A percentile compares a stretch with the other conserved stretches of the same genome.
phyloP scores from a whole-genome alignment of 2,797 vertebrate species.

The Loris lydekkerianus region DNA sequence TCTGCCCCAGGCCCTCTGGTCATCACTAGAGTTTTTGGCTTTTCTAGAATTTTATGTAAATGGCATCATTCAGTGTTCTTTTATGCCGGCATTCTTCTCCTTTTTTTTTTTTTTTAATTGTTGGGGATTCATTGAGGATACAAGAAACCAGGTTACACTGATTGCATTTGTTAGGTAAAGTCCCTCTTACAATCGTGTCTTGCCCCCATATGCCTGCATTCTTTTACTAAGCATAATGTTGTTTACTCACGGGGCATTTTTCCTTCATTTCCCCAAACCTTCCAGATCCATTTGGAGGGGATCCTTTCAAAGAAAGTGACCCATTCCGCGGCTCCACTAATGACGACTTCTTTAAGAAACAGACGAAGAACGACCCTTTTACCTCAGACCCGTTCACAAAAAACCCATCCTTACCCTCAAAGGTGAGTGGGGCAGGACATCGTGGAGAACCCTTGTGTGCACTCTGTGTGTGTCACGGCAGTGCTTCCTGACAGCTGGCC shows the following conservation, averaged over 20 bases:
- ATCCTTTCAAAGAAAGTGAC: constrained; percentile 91
- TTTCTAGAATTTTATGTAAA: not conserved
- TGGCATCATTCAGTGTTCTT: not conserved
- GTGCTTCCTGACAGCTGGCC: too few species aligned
- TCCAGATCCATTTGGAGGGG: constrained; percentile 90
- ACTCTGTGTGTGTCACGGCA: rapidly evolving
- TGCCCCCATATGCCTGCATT: not conserved
- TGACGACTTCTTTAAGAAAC: constrained; percentile 97
- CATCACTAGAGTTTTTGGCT: not conserved
- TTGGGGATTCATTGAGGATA: too few species aligned
- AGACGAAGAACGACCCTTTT: constrained; percentile 94
- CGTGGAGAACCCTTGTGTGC: rapidly evolving
- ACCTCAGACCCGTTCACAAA: constrained; percentile 95
- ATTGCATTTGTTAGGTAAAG: too few species aligned
- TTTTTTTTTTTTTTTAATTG: too few species aligned
- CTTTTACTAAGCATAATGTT: not conserved
- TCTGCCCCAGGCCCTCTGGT: not conserved
- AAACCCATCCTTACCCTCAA: constrained; percentile 92
- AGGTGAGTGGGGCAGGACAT: constrained; percentile 89
- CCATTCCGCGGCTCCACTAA: constrained; percentile 94
- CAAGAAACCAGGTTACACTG: too few species aligned
- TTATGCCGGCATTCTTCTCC: not conserved
- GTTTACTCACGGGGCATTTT: not conserved
- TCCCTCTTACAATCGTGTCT: too few species aligned
- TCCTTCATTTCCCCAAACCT: not conserved